phyloP scores from a whole-genome alignment of 2,888 invertebrate species.

The Artemia sp. region DNA sequence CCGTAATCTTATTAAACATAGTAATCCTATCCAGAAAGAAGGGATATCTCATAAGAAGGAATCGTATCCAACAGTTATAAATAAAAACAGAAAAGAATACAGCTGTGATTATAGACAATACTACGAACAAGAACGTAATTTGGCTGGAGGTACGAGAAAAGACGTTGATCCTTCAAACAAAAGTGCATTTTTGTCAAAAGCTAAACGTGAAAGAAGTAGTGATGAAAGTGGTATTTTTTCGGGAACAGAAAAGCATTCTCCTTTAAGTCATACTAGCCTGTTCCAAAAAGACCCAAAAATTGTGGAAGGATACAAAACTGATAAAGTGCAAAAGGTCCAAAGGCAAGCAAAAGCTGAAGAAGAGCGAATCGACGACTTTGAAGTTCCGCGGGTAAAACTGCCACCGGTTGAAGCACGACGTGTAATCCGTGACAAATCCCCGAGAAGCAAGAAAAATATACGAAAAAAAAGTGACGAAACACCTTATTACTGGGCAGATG shows the following conservation, averaged over 20 bases:
- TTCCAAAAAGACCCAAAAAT: neutral
- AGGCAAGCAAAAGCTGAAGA: neutral
- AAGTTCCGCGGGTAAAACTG: neutral
- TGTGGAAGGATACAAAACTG: too few relatives aligned
- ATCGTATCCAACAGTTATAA: too few relatives aligned
- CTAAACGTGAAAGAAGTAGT: neutral
- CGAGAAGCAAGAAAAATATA: neutral
- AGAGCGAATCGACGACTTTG: neutral
- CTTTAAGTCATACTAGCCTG: neutral
- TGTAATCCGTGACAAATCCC: neutral
- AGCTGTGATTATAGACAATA: too few relatives aligned
- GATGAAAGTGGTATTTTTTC: slow-evolving; percentile 9
- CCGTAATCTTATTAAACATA: too few relatives aligned
- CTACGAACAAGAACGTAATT: too few relatives aligned
- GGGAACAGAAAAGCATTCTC: slow-evolving; percentile 1
- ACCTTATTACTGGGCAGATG: slow-evolving; percentile 9
- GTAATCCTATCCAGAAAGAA: too few relatives aligned
- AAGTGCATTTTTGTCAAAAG: neutral
- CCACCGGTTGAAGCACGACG: slow-evolving; percentile 8
- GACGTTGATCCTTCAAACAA: neutral
- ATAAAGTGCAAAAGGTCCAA: neutral
- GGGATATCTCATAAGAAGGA: too few relatives aligned
- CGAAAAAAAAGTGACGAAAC: neutral
- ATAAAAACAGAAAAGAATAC: too few relatives aligned
- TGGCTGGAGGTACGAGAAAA: neutral